These are phyloP conservation scores for Labeo catla DNA, from an alignment of 2,113 vertebrate genomes.

Conservation along the genomic window DNA sequence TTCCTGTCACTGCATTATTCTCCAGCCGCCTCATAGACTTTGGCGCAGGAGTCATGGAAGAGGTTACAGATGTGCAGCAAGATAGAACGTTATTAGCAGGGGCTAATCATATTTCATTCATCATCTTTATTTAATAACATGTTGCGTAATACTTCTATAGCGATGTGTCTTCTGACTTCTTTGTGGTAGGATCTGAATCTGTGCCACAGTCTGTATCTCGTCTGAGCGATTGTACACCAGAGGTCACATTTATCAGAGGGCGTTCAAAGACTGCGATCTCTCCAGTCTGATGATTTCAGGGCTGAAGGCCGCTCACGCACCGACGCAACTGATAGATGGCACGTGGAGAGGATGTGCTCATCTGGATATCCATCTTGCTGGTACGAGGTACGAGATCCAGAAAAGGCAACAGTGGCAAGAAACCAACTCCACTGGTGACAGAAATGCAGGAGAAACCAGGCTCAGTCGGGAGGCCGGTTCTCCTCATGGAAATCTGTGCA, in stretches of 20 bases:
- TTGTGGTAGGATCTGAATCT: neutral
- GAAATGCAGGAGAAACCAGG: no score
- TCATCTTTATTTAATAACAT: neutral
- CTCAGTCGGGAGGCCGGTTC: neutral
- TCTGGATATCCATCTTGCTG: constrained; percentile 41
- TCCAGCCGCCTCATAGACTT: neutral
- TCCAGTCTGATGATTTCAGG: constrained; percentile 36
- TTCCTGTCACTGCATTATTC: constrained; percentile 9
- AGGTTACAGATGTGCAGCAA: neutral
- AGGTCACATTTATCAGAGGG: constrained; percentile 25
- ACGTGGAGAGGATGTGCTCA: neutral
- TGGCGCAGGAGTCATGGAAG: neutral
- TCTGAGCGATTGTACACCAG: neutral
- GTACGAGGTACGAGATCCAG: no score
- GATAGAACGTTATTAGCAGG: neutral
- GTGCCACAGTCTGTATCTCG: neutral
- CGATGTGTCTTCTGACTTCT: neutral
- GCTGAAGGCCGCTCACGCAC: constrained; percentile 36
- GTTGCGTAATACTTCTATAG: neutral
- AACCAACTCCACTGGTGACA: no score
- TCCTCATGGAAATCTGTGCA: neutral
- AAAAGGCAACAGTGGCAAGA: no score
- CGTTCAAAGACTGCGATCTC: constrained; percentile 2
- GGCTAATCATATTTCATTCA: neutral
- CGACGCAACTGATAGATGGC: constrained; percentile 28